Evolutionary conservation across 2,797 vertebrate species (phyloP), one percentile per base, ranked within the genome.

Genomic region (Semotilus atromaculatus): DNA sequence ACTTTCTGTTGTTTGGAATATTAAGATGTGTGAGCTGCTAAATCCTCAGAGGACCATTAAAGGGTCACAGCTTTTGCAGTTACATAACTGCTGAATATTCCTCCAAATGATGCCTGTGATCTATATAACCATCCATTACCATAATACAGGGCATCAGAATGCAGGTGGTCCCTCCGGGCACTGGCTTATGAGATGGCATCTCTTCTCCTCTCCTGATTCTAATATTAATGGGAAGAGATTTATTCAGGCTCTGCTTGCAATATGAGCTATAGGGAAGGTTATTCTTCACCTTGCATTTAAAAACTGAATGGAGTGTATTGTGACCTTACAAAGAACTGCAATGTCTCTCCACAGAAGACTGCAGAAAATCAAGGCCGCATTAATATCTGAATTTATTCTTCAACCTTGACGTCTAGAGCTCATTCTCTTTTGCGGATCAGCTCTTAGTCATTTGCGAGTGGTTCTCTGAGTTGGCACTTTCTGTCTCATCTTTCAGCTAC

Each of bases 191-290:
- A 79, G 77, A 83, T 60, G 83, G 71, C 86, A 68, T 74, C 81
- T 86, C 29, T 29, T 34, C 62, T 82, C 21, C 45, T 51, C 64
- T 73, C 21, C 53, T 72, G 16, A 36, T 84, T 90, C 90, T 84
- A 91, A 92, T 90, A 93, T 94, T 91, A 91, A 86, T 89, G 81
- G 84, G 78, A 73, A 80, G 78, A 81, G 86, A 68, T 85, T 85
- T 88, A 87, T 91, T 92, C 90, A 89, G 89, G 88, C 86, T 60
- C 84, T 70, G 31, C 90, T 85, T 74, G 85, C 86, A 82, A 82
- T 88, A 36, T 23, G 78, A 89, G 89, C 88, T 87, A 91, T 88
- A 84, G 73, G 72, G 87, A 88, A 90, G 90, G 91, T 93, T 88
- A 89, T 89, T 84, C 58, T 70, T 79, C 29, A 8, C 18, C 36